These are phyloP conservation scores for Beris morrisii DNA, from an alignment of 2,888 invertebrate genomes.

Conservation along the genomic window DNA sequence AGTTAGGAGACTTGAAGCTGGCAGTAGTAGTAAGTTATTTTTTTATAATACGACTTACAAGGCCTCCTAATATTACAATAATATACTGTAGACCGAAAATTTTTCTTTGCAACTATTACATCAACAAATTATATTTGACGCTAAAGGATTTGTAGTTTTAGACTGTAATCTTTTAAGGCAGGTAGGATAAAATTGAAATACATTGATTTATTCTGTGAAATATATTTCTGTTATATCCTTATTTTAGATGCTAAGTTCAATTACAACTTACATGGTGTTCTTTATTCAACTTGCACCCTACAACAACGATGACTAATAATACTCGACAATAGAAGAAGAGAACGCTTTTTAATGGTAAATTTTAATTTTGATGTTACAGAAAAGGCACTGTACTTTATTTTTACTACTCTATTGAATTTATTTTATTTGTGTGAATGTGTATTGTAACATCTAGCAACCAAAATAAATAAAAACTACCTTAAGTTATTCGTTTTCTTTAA, in stretches of 20 bases:
- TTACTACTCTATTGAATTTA: too few species aligned
- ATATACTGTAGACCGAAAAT: constrained; percentile 17
- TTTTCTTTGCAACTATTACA: constrained; percentile 19
- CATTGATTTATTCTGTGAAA: too few species aligned
- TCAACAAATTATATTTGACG: constrained; percentile 21
- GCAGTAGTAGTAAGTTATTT: neutral
- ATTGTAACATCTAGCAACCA: too few species aligned
- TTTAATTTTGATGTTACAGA: too few species aligned
- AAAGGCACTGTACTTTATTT: too few species aligned
- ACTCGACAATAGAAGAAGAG: too few species aligned
- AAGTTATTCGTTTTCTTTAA: too few species aligned
- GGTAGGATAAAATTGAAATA: neutral
- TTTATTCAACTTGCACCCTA: constrained; percentile 24
- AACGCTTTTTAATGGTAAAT: too few species aligned
- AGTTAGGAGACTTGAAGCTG: constrained; percentile 7
- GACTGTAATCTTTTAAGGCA: constrained; percentile 15
- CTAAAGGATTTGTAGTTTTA: constrained; percentile 9
- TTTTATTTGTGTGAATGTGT: too few species aligned
- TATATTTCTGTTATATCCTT: too few species aligned
- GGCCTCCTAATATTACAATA: neutral
- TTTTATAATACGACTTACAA: neutral
- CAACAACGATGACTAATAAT: too few species aligned
- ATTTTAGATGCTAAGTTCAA: constrained; percentile 20
- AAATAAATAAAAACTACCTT: too few species aligned
- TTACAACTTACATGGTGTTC: constrained; percentile 20